Base-by-base conservation (phyloP, 2,888 invertebrate species). In the Serrognathus titanus region DNA sequence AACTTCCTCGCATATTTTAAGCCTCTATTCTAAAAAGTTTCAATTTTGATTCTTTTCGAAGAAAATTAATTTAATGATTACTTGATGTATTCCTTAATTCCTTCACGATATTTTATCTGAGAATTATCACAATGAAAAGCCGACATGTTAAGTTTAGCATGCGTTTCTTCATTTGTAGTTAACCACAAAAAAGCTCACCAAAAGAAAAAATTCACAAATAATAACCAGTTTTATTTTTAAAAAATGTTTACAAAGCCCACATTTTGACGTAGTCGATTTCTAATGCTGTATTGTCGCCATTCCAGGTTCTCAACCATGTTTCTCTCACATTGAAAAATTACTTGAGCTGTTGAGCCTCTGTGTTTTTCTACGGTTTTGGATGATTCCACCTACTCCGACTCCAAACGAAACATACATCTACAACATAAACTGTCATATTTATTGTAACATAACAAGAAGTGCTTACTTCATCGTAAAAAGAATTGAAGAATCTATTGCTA, bases 351-450 rank as follows among this genome's bases (percentile, higher is more conserved):
- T 83, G 82, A 6, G 81, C 78, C 0, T 79, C 80, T 1, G 69
- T 68, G 69, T 88, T 87, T 52, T 65, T 78, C 89, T 90, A 90
- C 4, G 89, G 89, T 69, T 89, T 90, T 0, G 71, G 64, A 81
- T 80, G 24, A 83, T 73, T 12, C 90, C 88, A n/a, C 89, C 90
- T 2, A 84, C 87, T 41, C 85, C 87, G 4, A 90, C 77, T 0
- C 89, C 89, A 47, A 90, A 65, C 7, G 85, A 81, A 51, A 90
- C 69, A 70, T 82, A 83, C 75, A 87, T 87, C 88, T 89, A 45
- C 38, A 62, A 62, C 75, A 48, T 38, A 31, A 7, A 36, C 20
- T 3, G 24, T 31, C 24, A 31, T 7, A 2, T 31, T 31, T 31
- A 31, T 6, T 31, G 7, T 16, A 31, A 31, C 24, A 31, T 16